Base-by-base conservation (phyloP, 2,113 vertebrate species). In the Notothenia coriiceps region DNA sequence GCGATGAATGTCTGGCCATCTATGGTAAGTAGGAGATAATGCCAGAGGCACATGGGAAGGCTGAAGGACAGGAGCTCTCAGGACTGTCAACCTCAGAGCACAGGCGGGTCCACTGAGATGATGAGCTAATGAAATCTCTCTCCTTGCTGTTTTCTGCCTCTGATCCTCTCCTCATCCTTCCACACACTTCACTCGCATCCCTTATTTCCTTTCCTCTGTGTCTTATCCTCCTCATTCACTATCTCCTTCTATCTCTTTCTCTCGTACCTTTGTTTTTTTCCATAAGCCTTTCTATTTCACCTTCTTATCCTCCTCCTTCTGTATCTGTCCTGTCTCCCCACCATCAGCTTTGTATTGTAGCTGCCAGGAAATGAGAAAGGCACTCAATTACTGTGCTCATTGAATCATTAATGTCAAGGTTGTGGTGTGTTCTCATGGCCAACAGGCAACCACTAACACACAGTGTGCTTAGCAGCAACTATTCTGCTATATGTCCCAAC, bases 361-460 rank as follows among this genome's bases (percentile, higher is more conserved):
- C 88, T 92, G 88, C 89, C 93, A 94, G 91, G 91, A 93, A 92
- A 93, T 92, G 89, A 93, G 91, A 91, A 87, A 91, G 86, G 79
- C 92, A 92, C 91, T 94, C 90, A 93, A 93, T 94, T 93, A 93
- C 84, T 80, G 88, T 90, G 89, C 83, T 93, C 92, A 93, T 91
- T 91, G 90, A 92, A 90, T 91, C 91, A 93, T 92, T 93, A 90
- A 92, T 91, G 90, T 91, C 89, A 91, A 92, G 88, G 87, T 86
- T 91, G 89, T 80, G 83, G 81, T 83, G 90, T 89, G 85, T 88
- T 87, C 75, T 87, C 70, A 73, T 88, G 85, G 78, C 91, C 87
- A 80, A 85, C 82, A 86, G 87, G 90, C 90, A 89, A 86, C 83
- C 82, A 75, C 86, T 80, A 90, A 86, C 86, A 89, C 88, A 91